Conservation (phyloP, 1,140 invertebrate genomes). For the Hylyphantes graminicola region DNA sequence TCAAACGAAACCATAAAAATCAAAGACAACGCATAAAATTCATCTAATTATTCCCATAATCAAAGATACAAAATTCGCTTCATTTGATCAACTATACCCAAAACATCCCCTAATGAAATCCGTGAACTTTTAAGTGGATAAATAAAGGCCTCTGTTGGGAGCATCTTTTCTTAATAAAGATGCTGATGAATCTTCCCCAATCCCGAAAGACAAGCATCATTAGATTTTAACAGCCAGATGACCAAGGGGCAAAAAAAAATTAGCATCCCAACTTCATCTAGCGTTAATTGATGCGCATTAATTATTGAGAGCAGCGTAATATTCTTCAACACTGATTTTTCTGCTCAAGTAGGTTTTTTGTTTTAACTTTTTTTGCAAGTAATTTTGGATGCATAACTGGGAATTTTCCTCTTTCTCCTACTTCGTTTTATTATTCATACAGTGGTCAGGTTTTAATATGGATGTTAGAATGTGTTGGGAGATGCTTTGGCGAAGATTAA, state of each 20-base stretch:
- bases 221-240: slow-evolving; percentile 32
- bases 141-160: too few relatives aligned
- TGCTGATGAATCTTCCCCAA: too few relatives aligned
- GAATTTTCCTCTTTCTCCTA: neutral
- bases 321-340: neutral
- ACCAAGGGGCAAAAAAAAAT: slow-evolving; percentile 4
- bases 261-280: neutral
- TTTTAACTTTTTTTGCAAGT: neutral
- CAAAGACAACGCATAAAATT: too few relatives aligned
- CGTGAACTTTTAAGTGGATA: too few relatives aligned
- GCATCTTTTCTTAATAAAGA: too few relatives aligned
- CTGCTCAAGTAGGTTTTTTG: neutral
- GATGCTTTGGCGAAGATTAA: too few relatives aligned
- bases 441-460: neutral
- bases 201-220: neutral
- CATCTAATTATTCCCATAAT: too few relatives aligned
- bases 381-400: neutral
- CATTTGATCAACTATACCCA: too few relatives aligned
- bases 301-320: slow-evolving; percentile 34
- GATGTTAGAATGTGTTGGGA: too few relatives aligned
- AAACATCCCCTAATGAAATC: too few relatives aligned
- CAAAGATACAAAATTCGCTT: too few relatives aligned
- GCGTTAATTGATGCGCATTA: slow-evolving; percentile 47
- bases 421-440: slow-evolving; percentile 9
- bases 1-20: too few relatives aligned